Evolutionary conservation across 2,113 vertebrate genomes (phyloP).

Genomic region (Lepidothrix coronata): DNA sequence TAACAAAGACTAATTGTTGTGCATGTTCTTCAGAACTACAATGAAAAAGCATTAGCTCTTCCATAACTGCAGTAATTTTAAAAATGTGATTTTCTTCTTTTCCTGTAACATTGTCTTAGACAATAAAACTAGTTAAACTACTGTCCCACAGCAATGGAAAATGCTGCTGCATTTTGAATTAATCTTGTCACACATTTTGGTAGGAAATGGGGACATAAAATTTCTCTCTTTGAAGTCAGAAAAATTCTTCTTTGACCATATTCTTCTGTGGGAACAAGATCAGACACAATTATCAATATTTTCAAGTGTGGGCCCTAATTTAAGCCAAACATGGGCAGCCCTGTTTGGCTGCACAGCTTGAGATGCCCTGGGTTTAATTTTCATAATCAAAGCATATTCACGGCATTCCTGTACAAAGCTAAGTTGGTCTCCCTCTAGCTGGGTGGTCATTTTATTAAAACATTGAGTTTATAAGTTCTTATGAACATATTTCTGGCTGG

Average conservation of each 20-base stretch:
- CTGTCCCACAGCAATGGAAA: not conserved
- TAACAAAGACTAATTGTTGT: not conserved
- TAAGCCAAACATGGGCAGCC: not conserved
- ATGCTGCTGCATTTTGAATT: not conserved
- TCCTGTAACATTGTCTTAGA: not conserved
- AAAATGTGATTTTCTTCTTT: not conserved
- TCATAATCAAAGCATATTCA: slow-evolving; percentile 33
- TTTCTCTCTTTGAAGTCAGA: not conserved
- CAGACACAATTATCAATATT: not conserved
- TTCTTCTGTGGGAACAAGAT: not conserved
- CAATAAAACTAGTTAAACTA: not conserved
- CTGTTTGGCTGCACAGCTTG: slow-evolving; percentile 1
- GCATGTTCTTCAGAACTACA: not conserved
- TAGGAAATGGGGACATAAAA: not conserved
- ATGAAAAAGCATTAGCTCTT: not conserved
- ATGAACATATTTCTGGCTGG: not conserved
- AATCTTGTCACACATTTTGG: not conserved
- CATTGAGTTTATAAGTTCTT: not conserved
- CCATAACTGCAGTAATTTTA: not conserved
- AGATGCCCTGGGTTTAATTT: slow-evolving; percentile 19
- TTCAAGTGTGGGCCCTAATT: not conserved
- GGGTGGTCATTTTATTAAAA: slow-evolving; percentile 24
- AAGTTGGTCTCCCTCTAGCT: not conserved
- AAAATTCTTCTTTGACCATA: not conserved
- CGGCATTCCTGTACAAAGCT: not conserved